Conservation (phyloP, 2,113 vertebrate species). For the Cephalopholis sonnerati region DNA sequence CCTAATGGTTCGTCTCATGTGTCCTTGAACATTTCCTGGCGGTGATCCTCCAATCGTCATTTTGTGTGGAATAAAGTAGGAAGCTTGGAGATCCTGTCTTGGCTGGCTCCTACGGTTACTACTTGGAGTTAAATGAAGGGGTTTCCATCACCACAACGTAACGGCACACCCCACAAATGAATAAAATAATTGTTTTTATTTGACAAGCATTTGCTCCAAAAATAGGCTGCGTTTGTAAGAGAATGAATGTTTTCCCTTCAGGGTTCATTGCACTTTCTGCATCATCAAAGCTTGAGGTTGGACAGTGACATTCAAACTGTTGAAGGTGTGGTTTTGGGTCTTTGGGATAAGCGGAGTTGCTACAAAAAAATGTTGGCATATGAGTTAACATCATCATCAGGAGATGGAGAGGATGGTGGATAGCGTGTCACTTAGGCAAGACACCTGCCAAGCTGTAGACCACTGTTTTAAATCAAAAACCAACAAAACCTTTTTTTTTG, state of each 20-base stretch:
- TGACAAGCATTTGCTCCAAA: constrained; percentile 31
- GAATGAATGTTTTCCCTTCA: constrained; percentile 5
- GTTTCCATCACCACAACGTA: constrained; percentile 69
- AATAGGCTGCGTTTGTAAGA: constrained; percentile 18
- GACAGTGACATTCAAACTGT: constrained; percentile 12
- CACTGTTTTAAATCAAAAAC: too few relatives aligned
- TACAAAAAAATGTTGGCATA: too few relatives aligned
- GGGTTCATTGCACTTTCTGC: constrained; percentile 11
- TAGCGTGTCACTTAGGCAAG: too few relatives aligned
- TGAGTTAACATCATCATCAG: too few relatives aligned
- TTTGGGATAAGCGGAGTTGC: background rate
- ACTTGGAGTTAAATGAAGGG: constrained; percentile 68
- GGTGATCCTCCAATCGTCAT: constrained; percentile 45
- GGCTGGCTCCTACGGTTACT: constrained; percentile 57
- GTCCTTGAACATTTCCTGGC: constrained; percentile 75
- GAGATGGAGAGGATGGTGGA: too few relatives aligned
- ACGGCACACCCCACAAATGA: constrained; percentile 54
- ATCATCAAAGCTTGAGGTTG: constrained; percentile 21
- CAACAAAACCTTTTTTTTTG: too few relatives aligned
- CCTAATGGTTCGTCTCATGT: constrained; percentile 60
- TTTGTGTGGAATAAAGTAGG: constrained; percentile 60
- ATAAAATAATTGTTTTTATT: constrained; percentile 54
- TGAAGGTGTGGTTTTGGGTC: constrained; percentile 34
- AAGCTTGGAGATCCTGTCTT: constrained; percentile 68
- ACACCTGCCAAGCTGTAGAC: too few relatives aligned